Evolutionary conservation across 1,140 invertebrate genomes (phyloP).

Genomic region (Teleopsis dalmanni): DNA sequence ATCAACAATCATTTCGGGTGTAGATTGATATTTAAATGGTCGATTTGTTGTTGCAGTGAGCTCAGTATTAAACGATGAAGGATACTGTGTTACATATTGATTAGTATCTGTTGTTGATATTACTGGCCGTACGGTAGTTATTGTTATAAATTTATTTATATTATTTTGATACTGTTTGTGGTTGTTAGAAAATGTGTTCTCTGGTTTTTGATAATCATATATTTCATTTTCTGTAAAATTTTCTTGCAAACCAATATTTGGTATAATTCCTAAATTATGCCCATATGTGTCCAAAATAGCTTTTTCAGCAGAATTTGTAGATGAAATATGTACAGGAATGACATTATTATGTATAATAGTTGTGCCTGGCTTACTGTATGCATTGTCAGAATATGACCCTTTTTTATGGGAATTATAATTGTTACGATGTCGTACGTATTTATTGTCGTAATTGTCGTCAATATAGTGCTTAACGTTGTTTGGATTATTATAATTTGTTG

Average conservation of each 20-base stretch:
- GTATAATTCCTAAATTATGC: conserved; percentile 31
- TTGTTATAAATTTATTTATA: too few species aligned
- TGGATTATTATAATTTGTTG: conserved; percentile 6
- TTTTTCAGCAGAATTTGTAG: conserved; percentile 31
- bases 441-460: not conserved
- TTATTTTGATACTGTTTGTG: too few species aligned
- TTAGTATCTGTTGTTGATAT: conserved; percentile 15
- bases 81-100: conserved; percentile 18
- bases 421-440: not conserved
- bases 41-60: conserved; percentile 24
- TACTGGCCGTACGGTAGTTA: conserved; percentile 22
- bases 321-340: conserved; percentile 31
- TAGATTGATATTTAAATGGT: conserved; percentile 25
- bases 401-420: not conserved
- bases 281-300: conserved; percentile 34
- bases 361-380: conserved; percentile 17
- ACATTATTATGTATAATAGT: conserved; percentile 44
- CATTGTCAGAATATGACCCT: not conserved
- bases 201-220: too few species aligned
- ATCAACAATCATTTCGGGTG: conserved; percentile 22
- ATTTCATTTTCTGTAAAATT: conserved; percentile 10
- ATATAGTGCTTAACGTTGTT: conserved; percentile 16
- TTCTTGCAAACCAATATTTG: conserved; percentile 13
- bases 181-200: too few species aligned
- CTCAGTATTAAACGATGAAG: conserved; percentile 19